A percentile compares a stretch with the other conserved stretches of the same genome.
Evolutionary conservation across 2,113 vertebrate genomes (phyloP).

Genomic region (Pteruthius melanotis): DNA sequence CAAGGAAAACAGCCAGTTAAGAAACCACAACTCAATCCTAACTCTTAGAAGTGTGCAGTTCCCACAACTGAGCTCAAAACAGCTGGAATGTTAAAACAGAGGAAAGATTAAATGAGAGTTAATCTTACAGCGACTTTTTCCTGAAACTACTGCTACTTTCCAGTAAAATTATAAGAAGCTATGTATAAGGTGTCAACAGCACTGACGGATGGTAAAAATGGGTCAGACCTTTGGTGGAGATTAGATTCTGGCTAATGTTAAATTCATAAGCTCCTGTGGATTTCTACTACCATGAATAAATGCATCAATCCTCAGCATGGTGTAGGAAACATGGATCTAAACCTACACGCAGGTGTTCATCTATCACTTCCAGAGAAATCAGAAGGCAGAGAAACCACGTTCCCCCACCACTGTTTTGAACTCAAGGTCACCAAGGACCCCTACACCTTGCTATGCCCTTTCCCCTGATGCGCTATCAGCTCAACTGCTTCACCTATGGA

Average conservation of each 20-base stretch:
- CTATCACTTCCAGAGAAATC: not conserved
- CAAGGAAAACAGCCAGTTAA: not conserved
- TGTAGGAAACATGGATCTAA: not conserved
- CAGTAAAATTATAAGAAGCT: not conserved
- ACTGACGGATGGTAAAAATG: not conserved
- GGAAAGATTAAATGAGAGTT: not conserved
- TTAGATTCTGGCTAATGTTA: not conserved
- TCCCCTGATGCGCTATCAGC: not conserved
- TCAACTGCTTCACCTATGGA: not conserved
- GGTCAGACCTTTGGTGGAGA: not conserved
- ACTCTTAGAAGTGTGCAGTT: not conserved
- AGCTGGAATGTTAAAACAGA: not conserved
- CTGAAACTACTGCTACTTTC: not conserved
- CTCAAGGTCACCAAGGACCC: not conserved
- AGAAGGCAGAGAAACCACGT: not conserved
- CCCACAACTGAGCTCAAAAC: not conserved
- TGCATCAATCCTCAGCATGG: not conserved
- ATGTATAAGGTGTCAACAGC: not conserved
- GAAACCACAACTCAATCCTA: not conserved
- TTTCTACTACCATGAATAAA: constrained; percentile 23
- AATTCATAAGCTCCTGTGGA: not conserved
- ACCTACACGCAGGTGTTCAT: not conserved
- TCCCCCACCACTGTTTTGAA: not conserved
- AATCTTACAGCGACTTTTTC: not conserved
- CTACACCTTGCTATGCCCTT: not conserved